These are phyloP conservation scores for Chiloscyllium punctatum DNA, from an alignment of 2,797 vertebrate species.

Conservation along the genomic window DNA sequence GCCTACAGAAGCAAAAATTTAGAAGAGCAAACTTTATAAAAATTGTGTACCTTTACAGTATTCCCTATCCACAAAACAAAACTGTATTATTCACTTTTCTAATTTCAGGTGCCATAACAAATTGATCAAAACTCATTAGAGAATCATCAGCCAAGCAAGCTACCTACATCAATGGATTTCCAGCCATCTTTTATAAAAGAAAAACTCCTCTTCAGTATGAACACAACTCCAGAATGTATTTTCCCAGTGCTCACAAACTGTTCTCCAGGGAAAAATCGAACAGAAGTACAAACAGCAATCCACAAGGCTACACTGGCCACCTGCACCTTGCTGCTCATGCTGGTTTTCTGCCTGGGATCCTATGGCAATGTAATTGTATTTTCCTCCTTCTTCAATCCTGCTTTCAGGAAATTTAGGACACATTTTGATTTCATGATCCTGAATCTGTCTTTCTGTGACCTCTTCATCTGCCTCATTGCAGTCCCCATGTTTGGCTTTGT, in stretches of 20 bases:
- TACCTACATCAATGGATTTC: not conserved
- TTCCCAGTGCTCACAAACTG: slow-evolving; percentile 24
- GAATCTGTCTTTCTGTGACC: slow-evolving; percentile 38
- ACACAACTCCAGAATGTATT: slow-evolving; percentile 6
- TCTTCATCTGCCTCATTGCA: slow-evolving; percentile 27
- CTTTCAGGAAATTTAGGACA: slow-evolving; percentile 26
- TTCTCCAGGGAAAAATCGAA: not conserved
- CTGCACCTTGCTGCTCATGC: slow-evolving; percentile 21
- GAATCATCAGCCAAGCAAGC: not conserved
- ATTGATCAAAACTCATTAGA: not conserved
- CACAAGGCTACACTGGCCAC: slow-evolving; percentile 18
- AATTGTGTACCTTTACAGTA: not conserved
- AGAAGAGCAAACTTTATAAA: not conserved
- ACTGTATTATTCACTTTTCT: not conserved
- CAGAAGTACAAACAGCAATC: not conserved
- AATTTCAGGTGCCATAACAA: not conserved
- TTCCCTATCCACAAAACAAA: not conserved
- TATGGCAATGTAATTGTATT: slow-evolving; percentile 37
- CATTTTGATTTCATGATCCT: slow-evolving; percentile 38
- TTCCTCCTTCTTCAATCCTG: slow-evolving; percentile 35
- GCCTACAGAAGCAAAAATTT: not conserved
- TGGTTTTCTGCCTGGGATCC: slow-evolving; percentile 33
- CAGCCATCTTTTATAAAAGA: not conserved
- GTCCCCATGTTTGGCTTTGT: slow-evolving; percentile 35
- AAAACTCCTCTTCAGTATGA: not conserved